Evolutionary conservation across 2,797 vertebrate genomes (phyloP).

Genomic region (Choloepus didactylus): DNA sequence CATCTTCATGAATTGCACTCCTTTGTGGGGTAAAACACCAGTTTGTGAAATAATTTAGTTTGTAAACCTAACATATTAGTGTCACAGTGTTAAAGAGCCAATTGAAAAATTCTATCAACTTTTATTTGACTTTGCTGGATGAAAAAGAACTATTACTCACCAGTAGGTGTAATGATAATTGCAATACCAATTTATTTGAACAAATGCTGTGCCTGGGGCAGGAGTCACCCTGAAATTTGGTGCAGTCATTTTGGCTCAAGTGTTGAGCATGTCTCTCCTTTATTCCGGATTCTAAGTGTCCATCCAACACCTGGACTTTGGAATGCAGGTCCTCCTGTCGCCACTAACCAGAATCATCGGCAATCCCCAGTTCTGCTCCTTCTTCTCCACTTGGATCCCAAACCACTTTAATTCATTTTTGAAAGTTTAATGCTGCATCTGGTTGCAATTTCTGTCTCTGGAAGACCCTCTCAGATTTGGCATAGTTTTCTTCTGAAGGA

Average conservation of each 20-base stretch:
- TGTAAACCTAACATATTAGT: neutral
- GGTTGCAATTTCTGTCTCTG: neutral
- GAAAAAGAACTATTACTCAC: neutral
- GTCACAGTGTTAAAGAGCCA: neutral
- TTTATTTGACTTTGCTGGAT: conserved; percentile 5
- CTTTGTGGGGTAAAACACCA: neutral
- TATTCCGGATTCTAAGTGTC: neutral
- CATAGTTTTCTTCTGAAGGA: conserved; percentile 18
- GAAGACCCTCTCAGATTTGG: neutral
- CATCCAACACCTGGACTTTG: neutral
- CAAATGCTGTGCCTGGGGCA: neutral
- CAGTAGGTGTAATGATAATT: neutral
- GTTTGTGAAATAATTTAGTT: neutral
- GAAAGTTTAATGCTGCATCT: conserved; percentile 25
- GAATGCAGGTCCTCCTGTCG: neutral
- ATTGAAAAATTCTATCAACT: neutral
- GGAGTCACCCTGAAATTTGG: neutral
- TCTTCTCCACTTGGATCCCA: neutral
- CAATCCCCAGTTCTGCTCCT: neutral
- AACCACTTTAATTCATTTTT: neutral
- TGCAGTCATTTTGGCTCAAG: neutral
- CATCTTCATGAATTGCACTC: neutral
- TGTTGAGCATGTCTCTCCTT: neutral
- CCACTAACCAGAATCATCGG: neutral
- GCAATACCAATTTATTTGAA: conserved; percentile 34